Percentiles rank a stretch among this genome's conserved stretches.
These are phyloP conservation scores for Limnephilus lunatus DNA, from an alignment of 2,888 invertebrate genomes.

Conservation along the genomic window DNA sequence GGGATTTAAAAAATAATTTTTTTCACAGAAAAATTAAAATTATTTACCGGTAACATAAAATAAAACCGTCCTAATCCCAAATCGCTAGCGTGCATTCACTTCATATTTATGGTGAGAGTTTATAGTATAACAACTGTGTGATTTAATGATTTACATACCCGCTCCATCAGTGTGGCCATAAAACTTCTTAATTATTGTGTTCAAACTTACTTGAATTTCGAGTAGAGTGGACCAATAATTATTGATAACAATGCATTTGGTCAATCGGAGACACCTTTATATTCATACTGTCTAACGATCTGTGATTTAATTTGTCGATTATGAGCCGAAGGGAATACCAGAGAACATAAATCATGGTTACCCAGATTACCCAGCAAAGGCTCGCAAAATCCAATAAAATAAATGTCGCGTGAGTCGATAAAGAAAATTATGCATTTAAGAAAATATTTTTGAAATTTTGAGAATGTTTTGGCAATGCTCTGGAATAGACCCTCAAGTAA, in stretches of 20 bases:
- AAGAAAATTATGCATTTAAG: not conserved
- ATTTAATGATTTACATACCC: slow-evolving; percentile 21
- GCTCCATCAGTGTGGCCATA: not conserved
- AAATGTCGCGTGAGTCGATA: slow-evolving; percentile 43
- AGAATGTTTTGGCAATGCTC: too few species aligned
- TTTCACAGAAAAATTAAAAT: not conserved
- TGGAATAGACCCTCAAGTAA: not conserved
- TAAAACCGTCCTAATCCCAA: not conserved
- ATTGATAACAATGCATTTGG: not conserved
- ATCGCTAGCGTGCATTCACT: not conserved
- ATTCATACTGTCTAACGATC: slow-evolving; percentile 40
- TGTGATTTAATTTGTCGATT: slow-evolving; percentile 60
- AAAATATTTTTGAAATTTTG: not conserved
- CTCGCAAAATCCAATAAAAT: slow-evolving; percentile 60
- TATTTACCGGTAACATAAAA: slow-evolving; percentile 11
- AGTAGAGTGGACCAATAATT: not conserved
- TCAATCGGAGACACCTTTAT: not conserved
- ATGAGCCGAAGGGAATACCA: slow-evolving; percentile 42
- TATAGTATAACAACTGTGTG: not conserved
- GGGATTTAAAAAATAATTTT: not conserved
- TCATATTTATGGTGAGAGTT: slow-evolving; percentile 10
- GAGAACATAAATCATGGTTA: slow-evolving; percentile 61
- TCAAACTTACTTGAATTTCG: not conserved
- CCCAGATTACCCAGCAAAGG: slow-evolving; percentile 43
- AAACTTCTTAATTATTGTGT: not conserved